Percentiles rank a stretch among this genome's conserved stretches.
Conservation (phyloP, 2,888 invertebrate species). For the Scaptomyza polygonia region DNA sequence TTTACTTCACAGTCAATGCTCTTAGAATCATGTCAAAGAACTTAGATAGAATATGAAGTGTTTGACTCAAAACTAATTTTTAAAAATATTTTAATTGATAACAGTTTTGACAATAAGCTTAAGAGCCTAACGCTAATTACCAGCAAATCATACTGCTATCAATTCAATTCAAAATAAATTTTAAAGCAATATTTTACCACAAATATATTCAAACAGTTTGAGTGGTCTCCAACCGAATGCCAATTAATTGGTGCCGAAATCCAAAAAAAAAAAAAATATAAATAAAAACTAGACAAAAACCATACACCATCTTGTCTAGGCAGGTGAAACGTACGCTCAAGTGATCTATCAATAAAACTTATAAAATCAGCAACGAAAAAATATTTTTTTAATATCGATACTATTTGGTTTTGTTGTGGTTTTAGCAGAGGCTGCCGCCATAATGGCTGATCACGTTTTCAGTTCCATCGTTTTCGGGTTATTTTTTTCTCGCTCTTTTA, state of each 20-base stretch:
- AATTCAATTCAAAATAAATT: constrained; percentile 33
- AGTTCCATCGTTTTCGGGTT: constrained; percentile 33
- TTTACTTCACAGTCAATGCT: background rate
- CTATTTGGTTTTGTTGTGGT: constrained; percentile 12
- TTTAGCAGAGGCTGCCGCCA: constrained; percentile 47
- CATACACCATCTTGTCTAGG: constrained; percentile 3
- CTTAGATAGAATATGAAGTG: too few relatives aligned
- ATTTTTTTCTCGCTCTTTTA: constrained; percentile 21
- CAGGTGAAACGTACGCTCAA: constrained; percentile 29
- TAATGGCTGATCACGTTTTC: constrained; percentile 62
- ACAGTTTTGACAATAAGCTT: too few relatives aligned
- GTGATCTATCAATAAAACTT: constrained; percentile 41
- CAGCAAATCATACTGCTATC: constrained; percentile 25
- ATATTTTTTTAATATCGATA: constrained; percentile 1
- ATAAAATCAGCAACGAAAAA: constrained; percentile 23
- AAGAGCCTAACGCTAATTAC: background rate
- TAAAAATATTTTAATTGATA: too few relatives aligned
- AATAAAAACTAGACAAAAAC: background rate
- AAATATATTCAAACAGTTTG: background rate
- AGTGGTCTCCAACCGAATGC: constrained; percentile 12
- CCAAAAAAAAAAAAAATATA: background rate
- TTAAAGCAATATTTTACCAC: constrained; percentile 1
- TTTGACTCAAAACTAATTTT: too few relatives aligned
- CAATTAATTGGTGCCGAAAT: constrained; percentile 30
- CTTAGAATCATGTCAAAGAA: too few relatives aligned